Evolutionary conservation across 2,888 invertebrate species (phyloP), one percentile per base, ranked within the genome.

Genomic region (Drosophila meridionalis): DNA sequence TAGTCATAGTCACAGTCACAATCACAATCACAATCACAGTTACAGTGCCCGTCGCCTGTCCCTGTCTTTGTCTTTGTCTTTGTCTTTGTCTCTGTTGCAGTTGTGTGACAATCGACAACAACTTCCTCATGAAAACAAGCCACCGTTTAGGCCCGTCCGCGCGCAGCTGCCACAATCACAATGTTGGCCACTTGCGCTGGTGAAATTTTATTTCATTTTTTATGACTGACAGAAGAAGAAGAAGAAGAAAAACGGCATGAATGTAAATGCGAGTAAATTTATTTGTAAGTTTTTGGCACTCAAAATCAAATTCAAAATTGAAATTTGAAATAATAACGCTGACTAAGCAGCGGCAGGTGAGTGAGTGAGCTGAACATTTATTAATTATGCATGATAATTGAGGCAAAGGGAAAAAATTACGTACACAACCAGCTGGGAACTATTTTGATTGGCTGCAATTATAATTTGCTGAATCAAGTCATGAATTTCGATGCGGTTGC

Each of bases 371-470:
- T 61, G 69, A 69, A 71, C 57, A 75, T 72, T 77, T 71, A 85
- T 73, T 79, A 83, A 83, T 85, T 83, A 87, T 85, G 87, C 69
- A 83, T 79, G 64, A 71, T 80, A 87, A 82, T 84, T 78, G 79
- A 55, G 69, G 56, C 70, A 66, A 40, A 30, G 55, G 14, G 34
- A 34, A 52, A 55, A 55, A 40, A 7, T 30, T 11, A 53, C 1
- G 32, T n/a, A 43, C 30, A 34, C 65, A 59, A 48, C 61, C 61
- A 69, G 62, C 79, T 78, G 76, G 72, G 79, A 78, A 79, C 60
- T 28, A 64, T 58, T 79, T 73, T 79, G 76, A 78, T 78, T 78
- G 58, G 71, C 55, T 69, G 79, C 77, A 78, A 78, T 78, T 78
- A 73, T 65, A 75, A 58, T 64, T 73, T 65, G 73, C 63, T 76